Base-by-base conservation (phyloP, 2,113 vertebrate species). In the Pholis gunnellus region DNA sequence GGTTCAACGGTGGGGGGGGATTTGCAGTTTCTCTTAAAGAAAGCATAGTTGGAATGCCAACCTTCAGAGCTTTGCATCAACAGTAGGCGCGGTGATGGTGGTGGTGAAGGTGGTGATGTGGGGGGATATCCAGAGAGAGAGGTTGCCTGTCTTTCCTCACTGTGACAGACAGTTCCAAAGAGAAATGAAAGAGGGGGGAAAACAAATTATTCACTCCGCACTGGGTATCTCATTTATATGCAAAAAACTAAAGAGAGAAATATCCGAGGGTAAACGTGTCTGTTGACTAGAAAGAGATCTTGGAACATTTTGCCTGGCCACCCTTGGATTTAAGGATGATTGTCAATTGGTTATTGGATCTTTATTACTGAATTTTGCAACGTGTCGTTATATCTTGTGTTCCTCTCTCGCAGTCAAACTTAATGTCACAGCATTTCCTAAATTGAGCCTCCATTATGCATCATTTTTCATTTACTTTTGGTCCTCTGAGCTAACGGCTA, bases 1-100 rank as follows among this genome's bases (percentile, higher is more conserved):
- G 66, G 79, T 81, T 87, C 6, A 71, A 88, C 70, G 42, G 84
- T 90, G 87, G 86, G 93, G 86, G 93, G 87, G 89, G 56, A 84
- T 88, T 88, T 85, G 78, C 40, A 84, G 80, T 72, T 83, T 90
- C 36, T 90, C 84, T 91, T 89, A 71, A 92, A 89, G 81, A 81
- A 90, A 92, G 94, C 94, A 92, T 94, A 90, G 91, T 88, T 95
- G 94, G 90, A 95, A 95, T 95, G 91, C 93, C 89, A 92, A 80
- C 78, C 78, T 90, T 94, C 72, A 85, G 74, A 82, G 79, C 84
- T 90, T 86, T 93, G 86, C 89, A 92, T 91, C 86, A 88, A 88
- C 91, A 91, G 87, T 80, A 81, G 84, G 79, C 9, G 80, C 50
- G 18, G 18, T 20, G 48, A n/a, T 60, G 57, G 4, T 25, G 52